Base-by-base conservation (phyloP, 2,888 invertebrate species). In the Macrophya alboannulata region DNA sequence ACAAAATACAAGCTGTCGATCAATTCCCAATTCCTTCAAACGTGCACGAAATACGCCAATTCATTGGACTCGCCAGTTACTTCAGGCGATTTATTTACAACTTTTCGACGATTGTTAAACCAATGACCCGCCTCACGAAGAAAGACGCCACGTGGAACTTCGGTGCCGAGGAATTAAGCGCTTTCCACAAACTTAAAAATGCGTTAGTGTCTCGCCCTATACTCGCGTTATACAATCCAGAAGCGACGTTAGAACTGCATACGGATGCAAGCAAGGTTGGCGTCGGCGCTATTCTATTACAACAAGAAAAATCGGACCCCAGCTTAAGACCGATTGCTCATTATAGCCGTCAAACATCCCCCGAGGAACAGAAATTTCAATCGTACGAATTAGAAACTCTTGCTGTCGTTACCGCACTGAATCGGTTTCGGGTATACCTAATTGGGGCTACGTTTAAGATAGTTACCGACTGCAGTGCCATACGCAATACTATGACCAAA, bases 361-460 rank as follows among this genome's bases (percentile, higher is more conserved):
- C 85, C 1, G 88, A 89, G 1, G 93, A 94, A 87, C 79, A 85
- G 21, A 90, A 89, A 59, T 92, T 91, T 55, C 91, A 91, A 48
- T 90, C 90, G 0, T 91, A 91, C 43, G 93, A 94, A 59, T 85
- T 91, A n/a, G 92, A 94, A 84, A 90, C 89, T 2, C 86, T 94
- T n/a, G 92, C 92, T 0, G 90, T 93, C 0, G 90, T 93, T 0
- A 90, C 88, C 83, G 88, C 90, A 12, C 62, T 93, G 1, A 85
- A 89, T 17, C 90, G 91, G 84, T 93, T 93, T 86, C 87, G 92
- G 12, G 88, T 88, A 0, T 93, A 93, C 85, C 72, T 93, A 0
- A 86, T 91, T 8, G 91, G 90, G 0, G 87, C 89, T 4, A 21
- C 76, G 3, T 93, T 93, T 84, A 89, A 89, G 82, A 85, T 91